Evolutionary conservation across 2,888 invertebrate genomes (phyloP).

Genomic region (Teinopalpus imperialis): DNA sequence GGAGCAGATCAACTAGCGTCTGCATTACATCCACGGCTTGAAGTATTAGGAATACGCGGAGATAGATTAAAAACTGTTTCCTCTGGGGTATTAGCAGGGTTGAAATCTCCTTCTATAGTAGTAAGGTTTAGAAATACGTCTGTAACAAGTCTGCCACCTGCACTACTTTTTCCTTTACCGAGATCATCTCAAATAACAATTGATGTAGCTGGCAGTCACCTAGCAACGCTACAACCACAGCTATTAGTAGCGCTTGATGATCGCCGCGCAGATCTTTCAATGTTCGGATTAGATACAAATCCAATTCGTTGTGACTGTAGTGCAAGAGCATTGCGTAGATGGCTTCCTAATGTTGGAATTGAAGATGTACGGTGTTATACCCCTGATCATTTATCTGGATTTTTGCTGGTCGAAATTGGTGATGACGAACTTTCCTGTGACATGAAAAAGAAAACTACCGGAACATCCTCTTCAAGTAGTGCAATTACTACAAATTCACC

Average conservation of each 20-base stretch:
- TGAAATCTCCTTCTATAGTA: constrained; percentile 86
- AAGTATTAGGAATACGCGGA: constrained; percentile 88
- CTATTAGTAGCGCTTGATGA: constrained; percentile 91
- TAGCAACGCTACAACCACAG: constrained; percentile 89
- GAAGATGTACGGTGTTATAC: constrained; percentile 84
- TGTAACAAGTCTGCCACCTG: constrained; percentile 88
- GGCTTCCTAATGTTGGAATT: constrained; percentile 86
- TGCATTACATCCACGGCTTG: constrained; percentile 89
- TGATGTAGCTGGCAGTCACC: constrained; percentile 89
- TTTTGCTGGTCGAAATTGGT: constrained; percentile 87
- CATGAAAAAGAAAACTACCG: constrained; percentile 79
- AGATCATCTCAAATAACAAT: constrained; percentile 90
- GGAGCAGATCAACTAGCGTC: constrained; percentile 92
- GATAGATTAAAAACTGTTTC: constrained; percentile 88
- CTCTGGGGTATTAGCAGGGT: constrained; percentile 91
- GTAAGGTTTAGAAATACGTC: constrained; percentile 92
- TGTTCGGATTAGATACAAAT: constrained; percentile 89
- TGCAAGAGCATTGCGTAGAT: constrained; percentile 88
- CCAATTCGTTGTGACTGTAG: constrained; percentile 94
- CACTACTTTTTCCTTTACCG: constrained; percentile 92
- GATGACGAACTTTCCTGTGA: constrained; percentile 93
- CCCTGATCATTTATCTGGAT: constrained; percentile 87
- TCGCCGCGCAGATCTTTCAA: constrained; percentile 87
- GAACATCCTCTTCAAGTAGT: constrained; percentile 53
- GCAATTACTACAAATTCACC: constrained; percentile 72